Percentiles rank a stretch among this genome's conserved stretches.
Conservation (phyloP, 2,888 invertebrate species). For the Andricus curvator region DNA sequence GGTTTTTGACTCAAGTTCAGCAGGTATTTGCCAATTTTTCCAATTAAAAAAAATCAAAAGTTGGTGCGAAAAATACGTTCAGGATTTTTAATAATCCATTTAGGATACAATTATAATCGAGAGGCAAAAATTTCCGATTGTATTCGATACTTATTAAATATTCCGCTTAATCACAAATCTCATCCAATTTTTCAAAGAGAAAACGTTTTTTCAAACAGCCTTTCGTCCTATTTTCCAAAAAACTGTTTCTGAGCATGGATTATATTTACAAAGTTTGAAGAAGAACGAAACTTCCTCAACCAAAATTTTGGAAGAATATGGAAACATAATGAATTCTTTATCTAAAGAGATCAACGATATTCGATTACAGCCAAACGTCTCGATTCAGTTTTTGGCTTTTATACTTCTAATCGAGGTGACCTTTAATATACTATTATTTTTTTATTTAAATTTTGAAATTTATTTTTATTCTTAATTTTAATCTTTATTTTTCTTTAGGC, state of each 20-base stretch:
- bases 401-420: constrained; percentile 23
- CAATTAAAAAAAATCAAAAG: no score
- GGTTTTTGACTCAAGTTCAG: no score
- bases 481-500: not conserved
- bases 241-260: constrained; percentile 3
- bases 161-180: not conserved
- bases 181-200: not conserved
- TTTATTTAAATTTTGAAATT: not conserved
- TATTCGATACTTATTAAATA: no score
- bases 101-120: no score
- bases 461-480: not conserved
- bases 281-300: not conserved
- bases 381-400: constrained; percentile 19
- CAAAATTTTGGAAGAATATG: constrained; percentile 6
- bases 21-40: no score
- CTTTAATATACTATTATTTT: not conserved
- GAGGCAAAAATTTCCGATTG: no score
- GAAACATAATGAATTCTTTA: constrained; percentile 15
- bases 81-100: no score
- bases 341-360: constrained; percentile 9
- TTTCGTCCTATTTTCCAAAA: not conserved
- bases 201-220: not conserved
- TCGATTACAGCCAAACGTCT: constrained; percentile 8
- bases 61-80: no score
- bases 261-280: not conserved